Evolutionary conservation across 2,888 invertebrate species (phyloP), one percentile per base, ranked within the genome.

Genomic region (Salpingus planirostris): DNA sequence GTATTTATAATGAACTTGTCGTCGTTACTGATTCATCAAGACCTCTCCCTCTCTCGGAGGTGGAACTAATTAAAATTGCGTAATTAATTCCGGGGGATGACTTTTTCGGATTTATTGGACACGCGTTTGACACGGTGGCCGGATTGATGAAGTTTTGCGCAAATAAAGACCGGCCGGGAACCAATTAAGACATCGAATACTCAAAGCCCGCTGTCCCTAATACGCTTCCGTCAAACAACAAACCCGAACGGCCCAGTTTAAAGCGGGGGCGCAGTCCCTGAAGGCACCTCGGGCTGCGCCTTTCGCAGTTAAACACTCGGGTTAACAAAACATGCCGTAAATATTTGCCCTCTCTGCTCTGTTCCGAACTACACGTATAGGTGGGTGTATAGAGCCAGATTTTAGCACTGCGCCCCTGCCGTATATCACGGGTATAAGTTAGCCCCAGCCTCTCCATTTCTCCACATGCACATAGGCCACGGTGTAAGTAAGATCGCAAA

Each of bases 41-140:
- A 44, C 42, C 43, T 44, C n/a, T n/a, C n/a, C n/a, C n/a, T n/a
- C n/a, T n/a, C n/a, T n/a, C 44, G 33, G 45, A 41, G 43, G 50
- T 50, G 44, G 48, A 50, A 51, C 50, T 54, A 52, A 54, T 54
- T 54, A 54, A 53, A 54, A 52, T 52, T 44, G 40, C 43, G 40
- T 52, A 51, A 54, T 54, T 54, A 54, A 52, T 54, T 54, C 41
- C 33, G 32, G 29, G 28, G 43, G 18, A 18, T 18, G 40, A 43
- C 39, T 40, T 49, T 48, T 47, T 48, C 27, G 25, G 34, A 38
- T n/a, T n/a, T n/a, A n/a, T n/a, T n/a, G n/a, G n/a, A n/a, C n/a
- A n/a, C n/a, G n/a, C n/a, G n/a, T n/a, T n/a, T n/a, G n/a, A n/a
- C n/a, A n/a, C n/a, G n/a, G n/a, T 31, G 27, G 34, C 34, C 35